A percentile compares a stretch with the other conserved stretches of the same genome.
These are phyloP conservation scores for Thomomys bottae DNA, from an alignment of 2,113 vertebrate genomes.

Conservation along the genomic window DNA sequence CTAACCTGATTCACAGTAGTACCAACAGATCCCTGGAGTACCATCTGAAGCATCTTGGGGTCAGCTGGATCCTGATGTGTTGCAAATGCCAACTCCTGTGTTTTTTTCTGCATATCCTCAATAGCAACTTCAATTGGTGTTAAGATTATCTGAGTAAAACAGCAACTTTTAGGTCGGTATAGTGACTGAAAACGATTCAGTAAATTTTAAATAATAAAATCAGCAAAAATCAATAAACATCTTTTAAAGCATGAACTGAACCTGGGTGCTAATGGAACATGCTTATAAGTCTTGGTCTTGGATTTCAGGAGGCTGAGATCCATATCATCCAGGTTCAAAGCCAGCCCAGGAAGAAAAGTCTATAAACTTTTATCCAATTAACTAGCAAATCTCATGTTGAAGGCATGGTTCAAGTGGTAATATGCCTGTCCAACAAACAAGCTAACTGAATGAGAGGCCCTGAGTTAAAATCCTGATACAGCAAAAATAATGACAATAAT, in stretches of 20 bases:
- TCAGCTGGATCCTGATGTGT: conserved; percentile 98
- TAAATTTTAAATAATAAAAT: conserved; percentile 35
- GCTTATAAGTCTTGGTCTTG: too few species aligned
- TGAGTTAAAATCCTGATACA: too few species aligned
- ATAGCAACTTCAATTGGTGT: conserved; percentile 99
- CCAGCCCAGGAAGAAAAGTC: too few species aligned
- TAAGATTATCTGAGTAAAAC: conserved; percentile 91
- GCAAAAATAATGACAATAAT: too few species aligned
- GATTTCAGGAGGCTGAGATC: too few species aligned
- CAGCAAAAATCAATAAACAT: background rate
- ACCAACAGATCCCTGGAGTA: conserved; percentile 98
- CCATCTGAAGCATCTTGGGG: conserved; percentile 99
- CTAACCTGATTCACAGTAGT: conserved; percentile 99
- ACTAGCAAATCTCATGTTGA: too few species aligned
- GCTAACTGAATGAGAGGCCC: too few species aligned
- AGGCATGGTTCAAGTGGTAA: too few species aligned
- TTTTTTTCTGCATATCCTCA: conserved; percentile 99
- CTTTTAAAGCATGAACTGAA: conserved; percentile 13
- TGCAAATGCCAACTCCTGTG: conserved; percentile 97
- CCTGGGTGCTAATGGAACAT: too few species aligned
- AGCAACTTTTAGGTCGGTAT: background rate
- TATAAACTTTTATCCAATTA: too few species aligned
- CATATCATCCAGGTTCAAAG: too few species aligned
- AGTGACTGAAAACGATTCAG: background rate
- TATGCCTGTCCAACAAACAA: too few species aligned